Evolutionary conservation across 2,888 invertebrate species (phyloP).

Genomic region (Asteroscopus sphinx): DNA sequence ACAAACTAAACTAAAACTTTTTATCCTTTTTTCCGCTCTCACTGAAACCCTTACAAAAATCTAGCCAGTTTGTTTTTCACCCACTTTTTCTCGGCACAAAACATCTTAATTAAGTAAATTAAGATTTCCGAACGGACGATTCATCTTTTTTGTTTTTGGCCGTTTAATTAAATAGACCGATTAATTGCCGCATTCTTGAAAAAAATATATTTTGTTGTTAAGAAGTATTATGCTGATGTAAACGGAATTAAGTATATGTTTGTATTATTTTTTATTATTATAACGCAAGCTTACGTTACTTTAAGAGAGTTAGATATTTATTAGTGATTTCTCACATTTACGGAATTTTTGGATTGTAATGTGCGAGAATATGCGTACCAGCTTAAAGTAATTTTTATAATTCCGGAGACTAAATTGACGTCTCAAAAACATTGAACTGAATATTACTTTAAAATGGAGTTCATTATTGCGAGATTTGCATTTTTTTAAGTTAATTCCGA

Average conservation of each 20-base stretch:
- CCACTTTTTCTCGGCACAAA: conserved; percentile 64
- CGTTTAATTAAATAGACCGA: conserved; percentile 71
- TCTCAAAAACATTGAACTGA: no score
- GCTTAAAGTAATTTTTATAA: no score
- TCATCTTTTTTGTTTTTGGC: conserved; percentile 70
- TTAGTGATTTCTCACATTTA: no score
- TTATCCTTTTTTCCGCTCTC: conserved; percentile 23
- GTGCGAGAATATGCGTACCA: no score
- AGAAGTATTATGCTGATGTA: background rate
- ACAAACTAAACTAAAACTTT: no score
- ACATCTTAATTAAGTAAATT: conserved; percentile 81
- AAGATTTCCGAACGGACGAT: conserved; percentile 72
- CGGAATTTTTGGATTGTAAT: no score
- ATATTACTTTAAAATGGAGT: no score
- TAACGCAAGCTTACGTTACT: no score
- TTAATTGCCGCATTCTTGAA: conserved; percentile 41
- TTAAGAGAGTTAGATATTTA: no score
- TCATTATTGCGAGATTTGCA: no score
- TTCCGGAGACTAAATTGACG: no score
- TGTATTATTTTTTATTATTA: background rate
- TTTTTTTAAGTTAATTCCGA: no score
- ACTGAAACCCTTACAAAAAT: conserved; percentile 38
- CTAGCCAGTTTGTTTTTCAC: conserved; percentile 64
- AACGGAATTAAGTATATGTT: background rate
- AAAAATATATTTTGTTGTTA: conserved; percentile 15